These are phyloP conservation scores for Eriosoma lanigerum DNA, from an alignment of 1,140 invertebrate genomes.

Conservation along the genomic window DNA sequence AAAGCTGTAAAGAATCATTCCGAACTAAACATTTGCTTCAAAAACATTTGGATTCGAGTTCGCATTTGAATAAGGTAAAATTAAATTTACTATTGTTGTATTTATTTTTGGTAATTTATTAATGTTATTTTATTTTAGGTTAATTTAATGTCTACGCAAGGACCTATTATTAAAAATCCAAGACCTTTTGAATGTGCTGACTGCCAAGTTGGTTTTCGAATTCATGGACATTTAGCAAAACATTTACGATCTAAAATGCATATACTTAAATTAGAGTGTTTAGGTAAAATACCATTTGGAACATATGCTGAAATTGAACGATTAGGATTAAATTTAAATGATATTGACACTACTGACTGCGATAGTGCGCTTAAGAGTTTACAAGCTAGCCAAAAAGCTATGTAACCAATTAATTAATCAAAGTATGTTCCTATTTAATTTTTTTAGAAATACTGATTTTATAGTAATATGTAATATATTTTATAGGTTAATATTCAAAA, in stretches of 20 bases:
- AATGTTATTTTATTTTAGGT: conserved; percentile 58
- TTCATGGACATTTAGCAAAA: conserved; percentile 93
- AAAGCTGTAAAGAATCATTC: conserved; percentile 87
- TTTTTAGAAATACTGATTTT: neutral
- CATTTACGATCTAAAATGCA: conserved; percentile 96
- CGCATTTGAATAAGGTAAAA: conserved; percentile 85
- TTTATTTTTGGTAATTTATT: neutral
- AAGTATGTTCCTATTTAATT: neutral
- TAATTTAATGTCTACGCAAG: conserved; percentile 83
- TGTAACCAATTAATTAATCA: neutral
- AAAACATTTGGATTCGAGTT: conserved; percentile 86
- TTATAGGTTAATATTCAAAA: conserved; percentile 8
- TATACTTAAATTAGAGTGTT: conserved; percentile 90
- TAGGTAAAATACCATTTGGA: conserved; percentile 92
- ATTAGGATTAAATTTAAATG: conserved; percentile 84
- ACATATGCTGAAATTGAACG: conserved; percentile 93
- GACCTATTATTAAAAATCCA: conserved; percentile 78
- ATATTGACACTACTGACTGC: conserved; percentile 92
- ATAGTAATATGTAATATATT: neutral
- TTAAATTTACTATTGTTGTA: neutral
- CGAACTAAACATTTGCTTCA: conserved; percentile 88
- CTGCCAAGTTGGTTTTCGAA: conserved; percentile 93
- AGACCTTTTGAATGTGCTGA: conserved; percentile 92
- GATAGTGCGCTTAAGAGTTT: conserved; percentile 86
- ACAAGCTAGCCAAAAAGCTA: conserved; percentile 60